Evolutionary conservation across 2,888 invertebrate genomes (phyloP).

Genomic region (Clusia tigrina): DNA sequence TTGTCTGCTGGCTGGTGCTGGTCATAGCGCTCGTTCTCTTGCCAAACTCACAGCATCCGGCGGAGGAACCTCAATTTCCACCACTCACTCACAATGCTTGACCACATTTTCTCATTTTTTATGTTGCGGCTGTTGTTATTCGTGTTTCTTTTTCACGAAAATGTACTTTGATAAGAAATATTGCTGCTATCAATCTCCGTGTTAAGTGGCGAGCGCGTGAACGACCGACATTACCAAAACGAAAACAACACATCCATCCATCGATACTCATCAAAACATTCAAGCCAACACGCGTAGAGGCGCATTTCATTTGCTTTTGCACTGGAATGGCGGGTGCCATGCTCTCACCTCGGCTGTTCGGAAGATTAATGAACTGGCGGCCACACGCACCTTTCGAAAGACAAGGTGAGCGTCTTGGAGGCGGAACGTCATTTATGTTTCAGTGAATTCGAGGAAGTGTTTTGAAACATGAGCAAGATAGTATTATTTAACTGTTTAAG

Average conservation of each 20-base stretch:
- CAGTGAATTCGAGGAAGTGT: too few species aligned
- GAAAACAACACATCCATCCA: not conserved
- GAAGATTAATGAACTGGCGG: slow-evolving; percentile 12
- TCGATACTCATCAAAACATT: slow-evolving; percentile 4
- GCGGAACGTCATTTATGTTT: slow-evolving; percentile 1
- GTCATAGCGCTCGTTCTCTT: too few species aligned
- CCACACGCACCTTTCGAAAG: slow-evolving; percentile 25
- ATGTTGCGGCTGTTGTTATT: slow-evolving; percentile 19
- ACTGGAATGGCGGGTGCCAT: not conserved
- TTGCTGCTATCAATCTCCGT: slow-evolving; percentile 53
- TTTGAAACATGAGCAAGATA: too few species aligned
- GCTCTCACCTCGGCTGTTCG: not conserved
- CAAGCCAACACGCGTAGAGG: not conserved
- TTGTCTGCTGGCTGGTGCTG: too few species aligned
- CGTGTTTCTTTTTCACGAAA: too few species aligned
- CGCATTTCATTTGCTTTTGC: not conserved
- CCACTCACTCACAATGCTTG: not conserved
- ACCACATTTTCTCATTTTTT: slow-evolving; percentile 12
- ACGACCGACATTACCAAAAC: not conserved
- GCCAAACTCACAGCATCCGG: slow-evolving; percentile 4
- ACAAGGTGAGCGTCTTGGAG: not conserved
- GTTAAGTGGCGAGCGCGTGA: slow-evolving; percentile 43
- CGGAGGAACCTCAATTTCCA: not conserved
- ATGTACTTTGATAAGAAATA: slow-evolving; percentile 50
- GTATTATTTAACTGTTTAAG: too few species aligned